Percentiles rank a stretch among this genome's conserved stretches.
Evolutionary conservation across 2,888 invertebrate genomes (phyloP).

Genomic region (Acronicta alni): DNA sequence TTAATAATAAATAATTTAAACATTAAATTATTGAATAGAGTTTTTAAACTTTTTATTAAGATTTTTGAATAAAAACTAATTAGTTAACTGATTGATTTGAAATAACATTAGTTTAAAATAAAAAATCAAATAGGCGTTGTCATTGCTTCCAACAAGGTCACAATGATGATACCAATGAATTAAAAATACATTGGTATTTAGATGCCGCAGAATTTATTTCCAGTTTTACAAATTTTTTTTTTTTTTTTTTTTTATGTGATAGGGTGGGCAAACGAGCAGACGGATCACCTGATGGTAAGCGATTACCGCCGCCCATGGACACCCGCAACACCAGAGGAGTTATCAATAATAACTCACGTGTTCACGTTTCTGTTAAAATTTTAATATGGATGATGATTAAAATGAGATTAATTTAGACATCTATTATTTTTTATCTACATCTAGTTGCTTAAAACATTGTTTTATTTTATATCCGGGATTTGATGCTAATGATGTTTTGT

Average conservation of each 20-base stretch:
- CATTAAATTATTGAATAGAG: too few species aligned
- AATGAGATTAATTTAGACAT: conserved; percentile 27
- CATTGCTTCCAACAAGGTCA: conserved; percentile 45
- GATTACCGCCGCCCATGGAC: too few species aligned
- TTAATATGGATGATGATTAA: conserved; percentile 24
- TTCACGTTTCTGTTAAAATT: conserved; percentile 7
- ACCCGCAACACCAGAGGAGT: too few species aligned
- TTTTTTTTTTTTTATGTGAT: too few species aligned
- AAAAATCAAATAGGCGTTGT: conserved; percentile 9
- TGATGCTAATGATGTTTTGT: neutral
- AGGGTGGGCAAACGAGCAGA: too few species aligned
- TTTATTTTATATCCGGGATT: neutral
- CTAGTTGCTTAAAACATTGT: neutral
- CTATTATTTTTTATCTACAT: conserved; percentile 16
- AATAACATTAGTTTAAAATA: too few species aligned
- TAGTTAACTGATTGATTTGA: too few species aligned
- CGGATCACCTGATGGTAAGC: too few species aligned
- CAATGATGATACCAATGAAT: conserved; percentile 19
- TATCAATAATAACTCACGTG: conserved; percentile 19
- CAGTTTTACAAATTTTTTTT: conserved; percentile 40
- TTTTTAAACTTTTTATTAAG: too few species aligned
- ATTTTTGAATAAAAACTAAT: too few species aligned
- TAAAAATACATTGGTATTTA: conserved; percentile 23
- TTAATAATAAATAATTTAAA: too few species aligned
- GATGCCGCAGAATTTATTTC: conserved; percentile 15